Evolutionary conservation across 1,140 invertebrate genomes (phyloP).

Genomic region (Saccostrea echinata): DNA sequence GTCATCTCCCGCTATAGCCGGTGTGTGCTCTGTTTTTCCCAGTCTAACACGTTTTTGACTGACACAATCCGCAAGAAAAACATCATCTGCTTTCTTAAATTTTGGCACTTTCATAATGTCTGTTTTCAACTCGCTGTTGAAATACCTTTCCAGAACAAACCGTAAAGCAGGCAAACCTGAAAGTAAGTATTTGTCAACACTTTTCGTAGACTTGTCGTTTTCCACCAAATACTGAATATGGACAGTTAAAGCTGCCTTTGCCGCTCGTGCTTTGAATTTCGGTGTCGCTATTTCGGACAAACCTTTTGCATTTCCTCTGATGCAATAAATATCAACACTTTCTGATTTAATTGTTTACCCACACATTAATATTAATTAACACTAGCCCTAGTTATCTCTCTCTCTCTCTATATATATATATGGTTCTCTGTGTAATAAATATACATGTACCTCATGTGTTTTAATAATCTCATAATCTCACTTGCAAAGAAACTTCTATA

Average conservation of each 20-base stretch:
- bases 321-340: background rate
- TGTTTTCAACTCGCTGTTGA: background rate
- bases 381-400: too few species aligned
- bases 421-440: too few species aligned
- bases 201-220: background rate
- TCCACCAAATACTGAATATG: background rate
- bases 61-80: background rate
- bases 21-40: background rate
- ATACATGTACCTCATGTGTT: too few species aligned
- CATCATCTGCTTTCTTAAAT: background rate
- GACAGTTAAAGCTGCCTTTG: background rate
- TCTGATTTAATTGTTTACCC: background rate
- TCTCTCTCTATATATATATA: too few species aligned
- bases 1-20: background rate
- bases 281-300: background rate
- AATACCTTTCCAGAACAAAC: background rate
- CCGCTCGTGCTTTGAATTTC: background rate
- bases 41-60: background rate
- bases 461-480: too few species aligned
- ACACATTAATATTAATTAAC: background rate
- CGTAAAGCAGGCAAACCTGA: background rate
- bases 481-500: too few species aligned
- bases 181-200: background rate
- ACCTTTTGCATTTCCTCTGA: background rate
- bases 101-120: background rate